Evolutionary conservation across 2,888 invertebrate species (phyloP), one percentile per base, ranked within the genome.

Genomic region (Pocota personata): DNA sequence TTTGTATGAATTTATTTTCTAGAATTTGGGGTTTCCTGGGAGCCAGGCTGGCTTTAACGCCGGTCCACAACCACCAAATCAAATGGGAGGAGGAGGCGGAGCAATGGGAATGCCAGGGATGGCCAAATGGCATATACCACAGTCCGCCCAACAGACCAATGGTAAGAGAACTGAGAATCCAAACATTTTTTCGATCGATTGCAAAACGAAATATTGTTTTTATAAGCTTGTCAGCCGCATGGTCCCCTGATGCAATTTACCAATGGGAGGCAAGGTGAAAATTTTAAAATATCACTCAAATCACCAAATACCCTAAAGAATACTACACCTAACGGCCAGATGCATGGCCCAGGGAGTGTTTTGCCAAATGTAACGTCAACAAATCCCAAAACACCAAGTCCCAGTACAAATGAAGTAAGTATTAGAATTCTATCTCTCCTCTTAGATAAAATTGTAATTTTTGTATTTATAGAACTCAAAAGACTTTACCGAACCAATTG

Each of bases 361-460:
- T 89, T 92, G 88, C 91, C 92, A 76, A 93, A 92, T 89, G 92
- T 93, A 62, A 95, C 96, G 83, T 97, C 97, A 88, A 97, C 97
- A 88, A 96, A 96, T 93, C 96, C 97, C 88, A 97, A 97, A 94
- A 97, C 97, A 87, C 97, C 97, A 77, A 96, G 96, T 91, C 97
- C 97, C 73, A 95, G 95, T 91, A 94, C 95, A 90, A 94, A 93
- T 90, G 93, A 93, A 92, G 94, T 94, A 89, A 92, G 93, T 73
- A 60, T 24, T 24, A 24, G 2, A 2, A 24, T 24, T 19, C 14
- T 7, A 64, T 14, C 10, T 57, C 6, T 1, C 10, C 6, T 46
- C 4, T n/a, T 27, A 24, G 2, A 16, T 2, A 48, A 16, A 10
- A 14, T 0, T 43, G 8, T 58, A 7, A 32, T 27, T 10, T 43